Base-by-base conservation (phyloP, 1,140 invertebrate species). In the Drosophila parabipectinata region DNA sequence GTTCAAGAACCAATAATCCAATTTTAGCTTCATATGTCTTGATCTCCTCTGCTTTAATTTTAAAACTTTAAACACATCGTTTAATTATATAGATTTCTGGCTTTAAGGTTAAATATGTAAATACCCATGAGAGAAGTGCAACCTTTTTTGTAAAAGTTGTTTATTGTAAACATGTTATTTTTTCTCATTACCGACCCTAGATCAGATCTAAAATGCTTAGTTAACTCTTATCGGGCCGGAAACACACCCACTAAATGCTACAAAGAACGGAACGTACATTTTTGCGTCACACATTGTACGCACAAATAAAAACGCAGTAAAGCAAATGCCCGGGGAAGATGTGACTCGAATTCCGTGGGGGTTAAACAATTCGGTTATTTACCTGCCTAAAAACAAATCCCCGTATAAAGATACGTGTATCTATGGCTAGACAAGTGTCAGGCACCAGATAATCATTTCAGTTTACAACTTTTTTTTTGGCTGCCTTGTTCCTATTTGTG, bases 391-490 rank as follows among this genome's bases (percentile, higher is more conserved):
- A 60, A 67, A 58, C 71, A 67, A 58, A 72, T 76, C 47, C 72
- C 66, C 30, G 62, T 50, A 44, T 37, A 64, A 24, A 59, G 60
- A 57, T 76, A 76, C 56, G 67, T 77, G 81, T 85, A 80, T 77
- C 81, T 72, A 72, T 66, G 82, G 64, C 81, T 78, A 78, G 82
- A 87, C 82, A 69, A 72, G 69, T 72, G 74, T 64, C 53, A 83
- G 79, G 75, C 80, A 79, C 72, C 72, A 88, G 83, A 88, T 88
- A 88, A 88, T 88, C 83, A 88, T 88, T 88, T 88, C 76, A 88
- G 81, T 88, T 88, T 88, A 88, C 77, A 90, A 90, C 84, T 90
- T 89, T 88, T 83, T 83, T 84, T 44, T 89, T 88, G 72, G 79
- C 14, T 79, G 21, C 21, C 61, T 34, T 55, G 32, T 55, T 60